Evolutionary conservation across 2,113 vertebrate species (phyloP).

Genomic region (Hystrix cristata): DNA sequence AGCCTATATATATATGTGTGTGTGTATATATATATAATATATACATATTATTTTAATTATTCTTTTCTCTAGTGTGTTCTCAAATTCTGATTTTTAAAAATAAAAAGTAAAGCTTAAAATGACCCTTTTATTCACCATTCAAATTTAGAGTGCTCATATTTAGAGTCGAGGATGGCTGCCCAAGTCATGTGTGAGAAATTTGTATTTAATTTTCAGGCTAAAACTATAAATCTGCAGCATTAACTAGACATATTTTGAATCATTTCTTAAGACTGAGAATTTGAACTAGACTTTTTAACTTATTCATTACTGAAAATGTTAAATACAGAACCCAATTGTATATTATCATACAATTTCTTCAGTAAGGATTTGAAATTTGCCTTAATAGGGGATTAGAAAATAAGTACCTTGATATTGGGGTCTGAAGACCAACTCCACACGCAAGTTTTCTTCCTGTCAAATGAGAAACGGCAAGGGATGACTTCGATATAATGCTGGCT

Average conservation of each 20-base stretch:
- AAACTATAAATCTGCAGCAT: not conserved
- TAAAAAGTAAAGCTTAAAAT: not conserved
- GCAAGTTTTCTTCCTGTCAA: not conserved
- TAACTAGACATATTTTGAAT: not conserved
- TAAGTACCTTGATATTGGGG: not conserved
- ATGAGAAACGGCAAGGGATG: not conserved
- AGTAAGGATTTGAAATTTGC: constrained; percentile 51
- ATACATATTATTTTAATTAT: not conserved
- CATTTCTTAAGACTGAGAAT: constrained; percentile 26
- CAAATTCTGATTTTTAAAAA: not conserved
- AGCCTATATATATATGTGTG: not conserved
- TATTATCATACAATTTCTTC: constrained; percentile 11
- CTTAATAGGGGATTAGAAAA: constrained; percentile 28
- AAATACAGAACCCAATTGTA: not conserved
- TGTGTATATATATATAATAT: not conserved
- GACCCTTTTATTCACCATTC: not conserved
- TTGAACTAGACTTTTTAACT: constrained; percentile 38
- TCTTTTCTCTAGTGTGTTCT: not conserved
- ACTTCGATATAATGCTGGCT: not conserved
- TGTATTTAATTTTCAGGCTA: constrained; percentile 51
- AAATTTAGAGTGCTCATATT: not conserved
- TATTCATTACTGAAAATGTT: constrained; percentile 9
- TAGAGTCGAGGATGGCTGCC: not conserved
- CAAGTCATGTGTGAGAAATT: constrained; percentile 36
- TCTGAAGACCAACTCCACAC: not conserved